Base-by-base conservation (phyloP, 35 echinoderm and acorn worm genomes). In the Chiridota heheva region DNA sequence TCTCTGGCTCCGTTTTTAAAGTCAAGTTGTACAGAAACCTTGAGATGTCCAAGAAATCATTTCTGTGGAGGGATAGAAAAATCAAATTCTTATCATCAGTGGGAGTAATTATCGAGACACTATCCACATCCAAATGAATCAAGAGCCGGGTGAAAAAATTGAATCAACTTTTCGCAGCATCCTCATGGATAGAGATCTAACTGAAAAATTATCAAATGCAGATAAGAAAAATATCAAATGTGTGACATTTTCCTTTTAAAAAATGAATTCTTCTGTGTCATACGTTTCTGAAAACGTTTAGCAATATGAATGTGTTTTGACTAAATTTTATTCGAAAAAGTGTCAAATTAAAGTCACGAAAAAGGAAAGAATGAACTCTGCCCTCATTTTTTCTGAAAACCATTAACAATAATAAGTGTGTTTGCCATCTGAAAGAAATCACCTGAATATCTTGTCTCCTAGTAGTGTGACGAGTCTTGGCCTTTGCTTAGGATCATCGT, bases 1-100 rank as follows among this genome's bases (percentile, higher is more conserved):
- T 98, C 80, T 87, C 84, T 26, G 65, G 57, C 55, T 98, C 95
- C 7, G 70, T 74, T 55, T 98, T 98, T 43, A 98, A 39, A 30
- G 87, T 90, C 55, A 98, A 74, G 32, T 98, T 87, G 61, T 88
- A 76, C 17, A 91, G 74, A 61, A 98, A 98, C 24, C 85, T 87
- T 40, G 85, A 88, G 73, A 98, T 98, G 35, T 91, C 95, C 0
- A 98, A 75, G 63, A 98, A 98, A 47, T 91, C 88, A 71, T 98
- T 98, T 59, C 95, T 98, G 65, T 38, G 45, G 45, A 17, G 89
- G 66, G 32, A 60, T 56, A 37, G 25, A 17, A 44, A 76, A 0
- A 74, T 12, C 18, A 70, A n/a, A n/a, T n/a, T 51, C 10, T 51
- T 51, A 51, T 12, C 22, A 51, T 12, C 22, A 51, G 22, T 51